Percentiles rank a stretch among this genome's conserved stretches.
These are phyloP conservation scores for Graptemys geographica DNA, from an alignment of 2,797 vertebrate species.

Conservation along the genomic window DNA sequence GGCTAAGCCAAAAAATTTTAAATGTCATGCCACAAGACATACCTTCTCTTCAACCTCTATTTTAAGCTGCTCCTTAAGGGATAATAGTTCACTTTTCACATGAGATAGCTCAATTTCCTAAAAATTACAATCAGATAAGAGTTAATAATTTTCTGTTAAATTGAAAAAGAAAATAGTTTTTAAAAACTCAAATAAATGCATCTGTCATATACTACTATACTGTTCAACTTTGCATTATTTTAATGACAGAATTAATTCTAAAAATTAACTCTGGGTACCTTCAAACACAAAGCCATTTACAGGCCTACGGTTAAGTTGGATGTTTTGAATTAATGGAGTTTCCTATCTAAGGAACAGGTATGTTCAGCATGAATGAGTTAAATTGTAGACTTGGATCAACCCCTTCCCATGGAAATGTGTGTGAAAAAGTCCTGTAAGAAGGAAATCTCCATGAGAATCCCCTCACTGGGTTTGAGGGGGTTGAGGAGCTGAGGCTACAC, in stretches of 20 bases:
- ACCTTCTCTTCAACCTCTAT: constrained; percentile 86
- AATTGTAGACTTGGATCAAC: neutral
- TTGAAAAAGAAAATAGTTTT: neutral
- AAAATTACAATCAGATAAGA: constrained; percentile 43
- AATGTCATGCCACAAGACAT: constrained; percentile 37
- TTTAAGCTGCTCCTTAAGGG: constrained; percentile 85
- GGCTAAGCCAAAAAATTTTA: neutral
- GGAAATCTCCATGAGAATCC: neutral
- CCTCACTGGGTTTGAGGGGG: neutral
- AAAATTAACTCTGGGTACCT: neutral
- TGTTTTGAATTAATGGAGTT: neutral
- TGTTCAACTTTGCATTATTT: neutral
- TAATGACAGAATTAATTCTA: neutral
- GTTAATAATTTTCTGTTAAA: constrained; percentile 34
- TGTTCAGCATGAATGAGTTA: neutral
- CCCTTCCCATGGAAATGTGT: neutral
- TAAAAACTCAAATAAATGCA: constrained; percentile 7
- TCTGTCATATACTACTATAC: neutral
- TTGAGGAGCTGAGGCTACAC: neutral
- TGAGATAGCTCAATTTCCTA: constrained; percentile 86
- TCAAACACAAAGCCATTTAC: neutral
- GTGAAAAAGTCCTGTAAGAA: neutral
- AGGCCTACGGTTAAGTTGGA: neutral
- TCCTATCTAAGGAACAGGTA: neutral
- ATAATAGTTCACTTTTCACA: constrained; percentile 81